These are phyloP conservation scores for Orthochromis malagaraziensis DNA, from an alignment of 2,113 vertebrate species.

Conservation along the genomic window DNA sequence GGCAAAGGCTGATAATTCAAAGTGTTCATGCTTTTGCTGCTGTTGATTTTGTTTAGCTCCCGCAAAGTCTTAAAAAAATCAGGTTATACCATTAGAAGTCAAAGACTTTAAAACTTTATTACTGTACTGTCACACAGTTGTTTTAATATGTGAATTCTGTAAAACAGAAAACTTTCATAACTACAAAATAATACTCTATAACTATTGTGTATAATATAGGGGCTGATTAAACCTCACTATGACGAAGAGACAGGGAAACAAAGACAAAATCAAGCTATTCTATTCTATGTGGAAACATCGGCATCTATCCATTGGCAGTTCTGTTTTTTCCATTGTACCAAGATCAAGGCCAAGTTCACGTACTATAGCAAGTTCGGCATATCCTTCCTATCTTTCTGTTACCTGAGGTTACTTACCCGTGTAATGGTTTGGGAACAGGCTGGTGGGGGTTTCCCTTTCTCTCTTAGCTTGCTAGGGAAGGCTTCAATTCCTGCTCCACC, in stretches of 20 bases:
- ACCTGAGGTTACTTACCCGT: background rate
- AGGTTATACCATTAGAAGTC: background rate
- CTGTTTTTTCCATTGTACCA: background rate
- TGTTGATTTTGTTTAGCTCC: background rate
- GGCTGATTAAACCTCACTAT: background rate
- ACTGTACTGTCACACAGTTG: background rate
- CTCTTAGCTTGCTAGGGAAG: background rate
- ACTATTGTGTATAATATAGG: background rate
- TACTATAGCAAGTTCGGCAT: rapidly evolving
- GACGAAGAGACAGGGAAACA: rapidly evolving
- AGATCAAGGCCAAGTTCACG: rapidly evolving
- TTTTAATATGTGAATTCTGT: background rate
- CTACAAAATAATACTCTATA: background rate
- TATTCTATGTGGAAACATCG: background rate
- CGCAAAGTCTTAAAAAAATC: background rate
- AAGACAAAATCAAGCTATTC: background rate
- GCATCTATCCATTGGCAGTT: background rate
- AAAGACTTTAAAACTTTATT: background rate
- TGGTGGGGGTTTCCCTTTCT: background rate
- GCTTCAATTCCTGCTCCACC: background rate
- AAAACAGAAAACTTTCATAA: background rate
- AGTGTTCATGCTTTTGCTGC: background rate
- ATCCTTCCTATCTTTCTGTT: background rate
- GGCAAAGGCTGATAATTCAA: background rate
- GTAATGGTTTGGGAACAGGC: background rate